Conservation (phyloP, 2,113 vertebrate genomes). For the Peromyscus polionotus region DNA sequence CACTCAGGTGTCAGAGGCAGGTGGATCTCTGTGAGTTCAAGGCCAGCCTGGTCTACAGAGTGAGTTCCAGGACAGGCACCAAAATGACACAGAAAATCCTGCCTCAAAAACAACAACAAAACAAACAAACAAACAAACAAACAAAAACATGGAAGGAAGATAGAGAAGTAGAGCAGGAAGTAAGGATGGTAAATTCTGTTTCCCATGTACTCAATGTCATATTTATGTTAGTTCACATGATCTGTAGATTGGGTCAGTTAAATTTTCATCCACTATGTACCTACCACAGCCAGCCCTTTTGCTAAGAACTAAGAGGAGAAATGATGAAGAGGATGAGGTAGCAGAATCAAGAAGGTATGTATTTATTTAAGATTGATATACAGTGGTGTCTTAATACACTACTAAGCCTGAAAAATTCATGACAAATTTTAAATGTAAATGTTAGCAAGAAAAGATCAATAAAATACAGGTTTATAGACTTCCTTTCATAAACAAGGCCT, state of each 20-base stretch:
- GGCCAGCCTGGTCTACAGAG: too few species aligned
- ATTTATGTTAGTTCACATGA: not conserved
- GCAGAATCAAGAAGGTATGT: not conserved
- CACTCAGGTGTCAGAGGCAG: too few species aligned
- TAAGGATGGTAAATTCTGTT: not conserved
- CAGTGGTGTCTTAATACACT: not conserved
- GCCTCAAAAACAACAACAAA: too few species aligned
- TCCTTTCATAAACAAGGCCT: slow-evolving; percentile 12
- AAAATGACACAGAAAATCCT: too few species aligned
- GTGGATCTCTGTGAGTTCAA: too few species aligned
- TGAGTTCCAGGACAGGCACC: too few species aligned
- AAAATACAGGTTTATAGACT: not conserved
- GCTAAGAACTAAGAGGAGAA: not conserved
- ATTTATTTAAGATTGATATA: not conserved
- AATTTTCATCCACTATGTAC: not conserved
- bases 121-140: too few species aligned
- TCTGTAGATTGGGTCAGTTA: not conserved
- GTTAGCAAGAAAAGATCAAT: slow-evolving; percentile 15
- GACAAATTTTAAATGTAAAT: not conserved
- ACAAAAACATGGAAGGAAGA: not conserved
- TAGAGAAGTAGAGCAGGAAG: not conserved
- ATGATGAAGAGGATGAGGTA: not conserved
- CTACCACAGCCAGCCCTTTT: not conserved
- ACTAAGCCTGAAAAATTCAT: not conserved
- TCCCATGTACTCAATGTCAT: not conserved